Evolutionary conservation across 1,140 invertebrate species (phyloP), one percentile per base, ranked within the genome.

Genomic region (Leptinotarsa defecta): DNA sequence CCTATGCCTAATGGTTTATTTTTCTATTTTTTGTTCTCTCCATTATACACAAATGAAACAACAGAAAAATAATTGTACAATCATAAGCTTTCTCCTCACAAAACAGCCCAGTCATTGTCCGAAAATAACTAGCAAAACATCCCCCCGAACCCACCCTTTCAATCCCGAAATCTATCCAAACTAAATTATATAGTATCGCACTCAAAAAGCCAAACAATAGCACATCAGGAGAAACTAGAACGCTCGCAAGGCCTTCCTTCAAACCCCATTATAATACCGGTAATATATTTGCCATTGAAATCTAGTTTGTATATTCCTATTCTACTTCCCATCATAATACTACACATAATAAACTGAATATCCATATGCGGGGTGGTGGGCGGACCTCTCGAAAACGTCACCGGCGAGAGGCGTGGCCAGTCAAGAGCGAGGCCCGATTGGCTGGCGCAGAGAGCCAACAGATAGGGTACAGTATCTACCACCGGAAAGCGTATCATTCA

Each of bases 271-370:
- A 81, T 80, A 80, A 78, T 79, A 83, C 77, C 81, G 73, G 80
- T 81, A 82, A 82, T 82, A 81, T 82, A 81, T 80, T 82, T 82
- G 76, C 81, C 79, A 82, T 83, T 83, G 75, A 83, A 81, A 80
- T 82, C 81, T 83, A 83, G 82, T 83, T 83, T 84, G 82, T 84
- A 84, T 84, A 84, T 84, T 84, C 82, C 82, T 84, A 84, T 84
- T 84, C 81, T 82, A 73, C 79, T 73, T 62, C 77, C 78, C 79
- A 83, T 82, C 81, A 82, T 82, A 82, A 79, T 76, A 79, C 76
- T 74, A 78, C 76, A 83, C 80, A 83, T 83, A 82, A 84, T 82
- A 84, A 81, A 83, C 81, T 84, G 83, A 83, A 84, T 81, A 84
- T 83, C 82, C 76, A 57, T 57, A 57, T 68, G 78, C 72, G 78